Base-by-base conservation (phyloP, 1,140 invertebrate genomes). In the Cydia amplana region DNA sequence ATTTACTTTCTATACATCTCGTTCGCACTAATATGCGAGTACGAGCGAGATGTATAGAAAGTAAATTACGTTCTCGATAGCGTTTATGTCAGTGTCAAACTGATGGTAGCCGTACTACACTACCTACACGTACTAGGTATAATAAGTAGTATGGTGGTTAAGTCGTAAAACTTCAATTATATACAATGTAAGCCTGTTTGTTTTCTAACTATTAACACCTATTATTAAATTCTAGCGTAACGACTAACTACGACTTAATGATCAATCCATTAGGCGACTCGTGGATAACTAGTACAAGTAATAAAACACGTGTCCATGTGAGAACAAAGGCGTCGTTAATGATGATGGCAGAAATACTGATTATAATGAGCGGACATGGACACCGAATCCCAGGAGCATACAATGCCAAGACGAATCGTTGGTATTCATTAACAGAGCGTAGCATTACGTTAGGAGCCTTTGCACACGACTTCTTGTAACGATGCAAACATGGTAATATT, bases 241-340 rank as follows among this genome's bases (percentile, higher is more conserved):
- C n/a, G n/a, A 55, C 1, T 23, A 12, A 55, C 1, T 23, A 12
- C 20, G n/a, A 20, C 55, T 60, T 23, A 46, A 60, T 60, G 55
- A 23, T 23, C 18, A 60, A 60, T 18, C 20, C 10, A 60, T 23
- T 60, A 60, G 20, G 20, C 20, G 18, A 36, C 65, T 70, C 14
- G 32, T 70, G 65, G 65, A 40, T 32, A 70, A 40, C 65, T 23
- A 70, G 43, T 70, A 70, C 28, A 70, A 70, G 20, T 70, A 70
- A 40, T 70, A 70, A 36, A 36, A 70, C 65, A 70, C 32, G 32
- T 36, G 65, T 40, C 55, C 55, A 60, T 60, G 55, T 70, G 65
- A 70, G 65, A 36, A 70, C 65, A 70, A 70, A 70, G 32, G 36
- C 36, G 36, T 70, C 65, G 65, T 70, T 70, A 70, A 43, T 70